Percentiles rank a stretch among this genome's conserved stretches.
Conservation (phyloP, 2,113 vertebrate genomes). For the Neodontobutis hainanensis region DNA sequence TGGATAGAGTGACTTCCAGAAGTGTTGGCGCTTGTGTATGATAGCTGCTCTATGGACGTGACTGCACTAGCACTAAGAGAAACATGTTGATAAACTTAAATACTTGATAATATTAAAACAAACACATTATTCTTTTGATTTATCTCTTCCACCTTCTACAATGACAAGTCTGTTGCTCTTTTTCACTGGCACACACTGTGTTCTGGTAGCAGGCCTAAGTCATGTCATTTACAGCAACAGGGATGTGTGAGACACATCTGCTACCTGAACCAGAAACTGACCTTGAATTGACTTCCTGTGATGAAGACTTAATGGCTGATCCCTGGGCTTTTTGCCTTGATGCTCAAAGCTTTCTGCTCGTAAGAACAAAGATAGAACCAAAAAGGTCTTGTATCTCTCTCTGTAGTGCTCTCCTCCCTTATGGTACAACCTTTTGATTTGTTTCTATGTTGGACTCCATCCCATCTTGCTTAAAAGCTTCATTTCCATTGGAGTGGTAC, state of each 20-base stretch:
- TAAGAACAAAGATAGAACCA: constrained; percentile 23
- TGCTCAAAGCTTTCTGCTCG: constrained; percentile 41
- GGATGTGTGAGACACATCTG: constrained; percentile 50
- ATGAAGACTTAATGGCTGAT: constrained; percentile 75
- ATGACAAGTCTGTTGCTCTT: not conserved
- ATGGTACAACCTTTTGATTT: constrained; percentile 3
- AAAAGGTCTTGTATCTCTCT: constrained; percentile 10
- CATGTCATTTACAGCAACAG: constrained; percentile 51
- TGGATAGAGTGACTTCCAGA: constrained; percentile 40
- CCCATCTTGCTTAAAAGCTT: no score
- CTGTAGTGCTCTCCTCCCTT: constrained; percentile 3
- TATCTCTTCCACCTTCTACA: not conserved
- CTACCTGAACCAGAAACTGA: constrained; percentile 60
- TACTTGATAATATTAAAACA: constrained; percentile 6
- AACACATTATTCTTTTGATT: constrained; percentile 13
- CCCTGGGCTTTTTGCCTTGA: constrained; percentile 65
- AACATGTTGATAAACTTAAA: constrained; percentile 11
- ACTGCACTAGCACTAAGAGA: constrained; percentile 13
- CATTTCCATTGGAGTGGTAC: no score
- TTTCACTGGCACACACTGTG: constrained; percentile 6
- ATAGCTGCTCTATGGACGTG: constrained; percentile 19
- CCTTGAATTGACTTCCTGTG: constrained; percentile 75
- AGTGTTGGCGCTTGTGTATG: constrained; percentile 22
- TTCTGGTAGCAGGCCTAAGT: constrained; percentile 36
- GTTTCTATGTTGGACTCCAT: no score